phyloP scores from a whole-genome alignment of 2,888 invertebrate species.

The Anorthoa munda region DNA sequence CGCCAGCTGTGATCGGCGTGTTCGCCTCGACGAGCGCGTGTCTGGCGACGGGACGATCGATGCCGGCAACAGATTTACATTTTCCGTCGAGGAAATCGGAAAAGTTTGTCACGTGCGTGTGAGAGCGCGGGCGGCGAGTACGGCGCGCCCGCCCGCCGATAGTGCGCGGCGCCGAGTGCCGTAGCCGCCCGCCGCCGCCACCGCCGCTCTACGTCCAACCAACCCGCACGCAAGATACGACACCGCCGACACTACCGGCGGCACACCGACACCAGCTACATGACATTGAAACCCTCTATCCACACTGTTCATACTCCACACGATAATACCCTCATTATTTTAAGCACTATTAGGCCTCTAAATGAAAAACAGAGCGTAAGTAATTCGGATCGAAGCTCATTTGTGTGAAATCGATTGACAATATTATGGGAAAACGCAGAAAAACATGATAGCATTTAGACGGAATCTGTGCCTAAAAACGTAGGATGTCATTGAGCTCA shows the following conservation, averaged over 20 bases:
- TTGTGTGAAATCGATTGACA: constrained; percentile 65
- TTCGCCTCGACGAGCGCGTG: constrained; percentile 83
- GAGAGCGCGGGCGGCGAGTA: constrained; percentile 82
- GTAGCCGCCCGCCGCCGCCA: constrained; percentile 82
- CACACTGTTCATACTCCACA: constrained; percentile 30
- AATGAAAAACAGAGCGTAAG: constrained; percentile 27
- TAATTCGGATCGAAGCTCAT: constrained; percentile 43
- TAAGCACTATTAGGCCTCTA: constrained; percentile 27
- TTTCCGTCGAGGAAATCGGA: constrained; percentile 89
- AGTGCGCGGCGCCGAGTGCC: constrained; percentile 90
- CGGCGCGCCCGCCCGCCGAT: constrained; percentile 90
- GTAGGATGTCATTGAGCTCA: constrained; percentile 66
- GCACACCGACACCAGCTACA: constrained; percentile 75
- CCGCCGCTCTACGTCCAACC: constrained; percentile 71
- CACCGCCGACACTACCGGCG: constrained; percentile 50
- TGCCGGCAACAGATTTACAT: constrained; percentile 90
- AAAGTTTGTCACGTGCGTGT: constrained; percentile 89
- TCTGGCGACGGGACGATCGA: constrained; percentile 87
- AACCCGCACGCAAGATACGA: constrained; percentile 54
- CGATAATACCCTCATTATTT: constrained; percentile 22
- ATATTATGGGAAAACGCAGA: constrained; percentile 70
- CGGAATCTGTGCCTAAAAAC: constrained; percentile 65
- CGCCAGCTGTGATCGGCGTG: constrained; percentile 89
- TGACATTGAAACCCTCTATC: constrained; percentile 68
- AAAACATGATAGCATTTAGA: constrained; percentile 74